phyloP scores from a whole-genome alignment of 2,797 vertebrate genomes.

The Sebastes hubbsi region DNA sequence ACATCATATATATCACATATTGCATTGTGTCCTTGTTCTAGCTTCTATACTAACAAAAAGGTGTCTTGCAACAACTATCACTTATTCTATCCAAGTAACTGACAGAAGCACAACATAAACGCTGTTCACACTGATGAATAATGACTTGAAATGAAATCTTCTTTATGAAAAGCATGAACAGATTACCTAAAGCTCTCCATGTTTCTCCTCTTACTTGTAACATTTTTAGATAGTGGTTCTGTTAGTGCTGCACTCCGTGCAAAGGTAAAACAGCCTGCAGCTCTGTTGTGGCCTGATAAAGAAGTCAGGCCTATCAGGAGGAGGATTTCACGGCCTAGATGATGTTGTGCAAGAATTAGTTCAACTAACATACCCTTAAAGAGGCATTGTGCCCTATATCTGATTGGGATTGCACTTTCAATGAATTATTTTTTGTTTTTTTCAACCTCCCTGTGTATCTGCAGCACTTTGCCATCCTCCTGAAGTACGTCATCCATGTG shows the following conservation, averaged over 20 bases:
- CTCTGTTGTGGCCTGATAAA: slow-evolving; percentile 66
- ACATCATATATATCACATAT: not conserved
- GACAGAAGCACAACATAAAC: not conserved
- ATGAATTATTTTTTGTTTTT: not conserved
- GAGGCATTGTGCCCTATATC: not conserved
- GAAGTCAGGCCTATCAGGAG: slow-evolving; percentile 42
- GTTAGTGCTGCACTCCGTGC: slow-evolving; percentile 22
- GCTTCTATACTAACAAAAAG: not conserved
- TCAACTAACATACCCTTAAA: not conserved
- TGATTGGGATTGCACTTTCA: not conserved
- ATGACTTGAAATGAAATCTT: not conserved
- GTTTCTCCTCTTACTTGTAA: slow-evolving; percentile 22
- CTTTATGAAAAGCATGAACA: not conserved
- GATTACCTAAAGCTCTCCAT: not conserved
- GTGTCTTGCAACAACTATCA: not conserved
- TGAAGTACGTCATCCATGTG: slow-evolving; percentile 96
- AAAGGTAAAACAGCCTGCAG: slow-evolving; percentile 66
- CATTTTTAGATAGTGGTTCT: slow-evolving; percentile 30
- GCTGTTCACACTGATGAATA: not conserved
- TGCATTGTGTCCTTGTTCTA: not conserved
- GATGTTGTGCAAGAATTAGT: slow-evolving; percentile 33
- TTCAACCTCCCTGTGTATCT: not conserved
- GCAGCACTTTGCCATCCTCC: slow-evolving; percentile 94
- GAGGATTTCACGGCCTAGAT: slow-evolving; percentile 43
- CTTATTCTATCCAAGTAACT: not conserved